Conservation (phyloP, 2,888 invertebrate genomes). For the Ectemnius continuus region DNA sequence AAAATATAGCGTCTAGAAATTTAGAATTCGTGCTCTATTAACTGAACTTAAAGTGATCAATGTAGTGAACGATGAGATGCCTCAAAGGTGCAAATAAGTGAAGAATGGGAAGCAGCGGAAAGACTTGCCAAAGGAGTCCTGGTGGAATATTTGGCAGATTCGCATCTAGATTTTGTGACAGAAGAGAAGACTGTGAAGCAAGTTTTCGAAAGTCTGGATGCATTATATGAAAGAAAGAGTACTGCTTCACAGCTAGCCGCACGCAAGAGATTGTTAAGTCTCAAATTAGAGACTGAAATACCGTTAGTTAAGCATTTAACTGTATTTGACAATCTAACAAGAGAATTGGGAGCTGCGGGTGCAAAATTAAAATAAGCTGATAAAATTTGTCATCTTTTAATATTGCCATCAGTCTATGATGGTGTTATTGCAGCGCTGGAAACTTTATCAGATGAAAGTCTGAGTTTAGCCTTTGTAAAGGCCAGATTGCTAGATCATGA, state of each 20-base stretch:
- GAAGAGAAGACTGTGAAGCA: no score
- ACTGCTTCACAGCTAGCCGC: neutral
- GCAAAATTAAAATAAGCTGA: conserved; percentile 4
- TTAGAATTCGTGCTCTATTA: no score
- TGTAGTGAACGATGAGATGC: no score
- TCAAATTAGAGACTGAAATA: neutral
- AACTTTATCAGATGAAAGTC: neutral
- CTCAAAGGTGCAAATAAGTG: no score
- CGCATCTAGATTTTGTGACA: no score
- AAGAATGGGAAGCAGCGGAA: no score
- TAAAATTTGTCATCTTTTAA: conserved; percentile 5
- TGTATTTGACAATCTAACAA: conserved; percentile 9
- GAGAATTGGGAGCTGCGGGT: conserved; percentile 11
- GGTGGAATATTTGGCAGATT: no score
- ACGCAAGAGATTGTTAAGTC: neutral
- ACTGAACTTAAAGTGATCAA: no score
- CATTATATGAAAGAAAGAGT: neutral
- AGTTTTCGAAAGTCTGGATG: no score
- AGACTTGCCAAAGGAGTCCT: no score
- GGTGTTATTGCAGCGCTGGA: conserved; percentile 5
- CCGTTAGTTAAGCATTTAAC: neutral
- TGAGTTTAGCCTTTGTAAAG: conserved; percentile 1
- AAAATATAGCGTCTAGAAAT: no score
- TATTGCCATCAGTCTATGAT: neutral
- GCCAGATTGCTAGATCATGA: conserved; percentile 11